These are phyloP conservation scores for Sycon ciliatum DNA, from an alignment of 37 sponge, comb jelly and placozoan species.

Conservation along the genomic window DNA sequence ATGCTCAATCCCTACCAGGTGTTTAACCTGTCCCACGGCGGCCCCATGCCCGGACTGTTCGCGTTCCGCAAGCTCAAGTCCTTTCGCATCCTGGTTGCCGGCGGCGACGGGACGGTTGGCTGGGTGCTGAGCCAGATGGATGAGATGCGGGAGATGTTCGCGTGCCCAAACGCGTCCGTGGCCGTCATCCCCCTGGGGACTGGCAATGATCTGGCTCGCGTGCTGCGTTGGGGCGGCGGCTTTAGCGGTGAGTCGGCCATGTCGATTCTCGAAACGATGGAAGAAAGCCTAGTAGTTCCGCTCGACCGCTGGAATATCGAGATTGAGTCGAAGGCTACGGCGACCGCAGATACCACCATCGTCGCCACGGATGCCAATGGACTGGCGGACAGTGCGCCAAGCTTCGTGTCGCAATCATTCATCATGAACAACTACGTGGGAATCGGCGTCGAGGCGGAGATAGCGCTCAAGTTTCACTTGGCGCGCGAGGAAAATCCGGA, in stretches of 20 bases:
- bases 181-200: constrained; percentile 82
- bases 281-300: too few species aligned
- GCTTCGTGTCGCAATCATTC: too few species aligned
- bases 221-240: constrained; percentile 77
- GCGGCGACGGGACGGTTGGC: constrained; percentile 90
- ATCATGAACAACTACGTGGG: constrained; percentile 86
- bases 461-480: constrained; percentile 67
- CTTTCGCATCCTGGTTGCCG: constrained; percentile 76
- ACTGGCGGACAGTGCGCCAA: too few species aligned
- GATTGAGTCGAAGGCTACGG: too few species aligned
- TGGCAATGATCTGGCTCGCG: constrained; percentile 87
- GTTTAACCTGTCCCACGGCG: constrained; percentile 65
- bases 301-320: too few species aligned
- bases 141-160: constrained; percentile 32
- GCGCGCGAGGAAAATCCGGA: constrained; percentile 77
- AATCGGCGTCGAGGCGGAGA: constrained; percentile 77
- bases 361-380: too few species aligned
- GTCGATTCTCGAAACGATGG: constrained; percentile 48
- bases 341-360: too few species aligned
- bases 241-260: constrained; percentile 82
- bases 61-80: constrained; percentile 44
- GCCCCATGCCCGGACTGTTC: constrained; percentile 73
- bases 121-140: constrained; percentile 73
- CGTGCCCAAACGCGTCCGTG: constrained; percentile 46
- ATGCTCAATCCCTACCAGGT: constrained; percentile 85